Percentiles rank a stretch among this genome's conserved stretches.
phyloP scores from a whole-genome alignment of 2,797 vertebrate species.

The Poeciliopsis infans region DNA sequence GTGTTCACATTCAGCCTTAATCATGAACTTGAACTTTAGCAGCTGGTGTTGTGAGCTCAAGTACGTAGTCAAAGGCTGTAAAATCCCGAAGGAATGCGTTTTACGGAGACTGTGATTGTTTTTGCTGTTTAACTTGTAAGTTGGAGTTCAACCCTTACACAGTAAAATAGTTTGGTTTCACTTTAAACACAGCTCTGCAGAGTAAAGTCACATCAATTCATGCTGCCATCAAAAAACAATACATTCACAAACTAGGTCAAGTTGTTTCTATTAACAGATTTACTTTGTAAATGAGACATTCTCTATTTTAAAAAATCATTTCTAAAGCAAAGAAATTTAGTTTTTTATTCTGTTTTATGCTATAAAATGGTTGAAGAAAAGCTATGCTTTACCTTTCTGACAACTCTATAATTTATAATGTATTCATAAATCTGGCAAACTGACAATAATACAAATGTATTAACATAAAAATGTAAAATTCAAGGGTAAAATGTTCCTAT shows the following conservation, averaged over 20 bases:
- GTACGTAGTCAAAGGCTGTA: conserved; percentile 58
- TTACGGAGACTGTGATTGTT: conserved; percentile 55
- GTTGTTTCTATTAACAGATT: neutral
- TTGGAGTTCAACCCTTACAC: conserved; percentile 67
- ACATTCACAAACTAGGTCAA: neutral
- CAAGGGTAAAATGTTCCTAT: too few species aligned
- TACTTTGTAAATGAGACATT: neutral
- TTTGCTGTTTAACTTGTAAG: conserved; percentile 58
- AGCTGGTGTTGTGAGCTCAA: conserved; percentile 37
- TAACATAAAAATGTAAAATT: neutral
- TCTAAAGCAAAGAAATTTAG: neutral
- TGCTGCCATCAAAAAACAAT: neutral
- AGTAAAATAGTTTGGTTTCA: conserved; percentile 41
- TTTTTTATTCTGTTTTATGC: neutral
- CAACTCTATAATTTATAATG: neutral
- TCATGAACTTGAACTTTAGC: conserved; percentile 62
- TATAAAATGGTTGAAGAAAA: neutral
- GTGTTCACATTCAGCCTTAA: conserved; percentile 30
- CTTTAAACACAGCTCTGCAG: conserved; percentile 26
- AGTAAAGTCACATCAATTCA: neutral
- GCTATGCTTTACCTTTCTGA: neutral
- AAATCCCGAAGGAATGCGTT: conserved; percentile 46
- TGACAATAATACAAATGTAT: neutral
- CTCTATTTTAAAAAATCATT: neutral
- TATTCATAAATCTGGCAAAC: neutral